Evolutionary conservation across 2,888 invertebrate genomes (phyloP).

Genomic region (Amaurobius ferox): DNA sequence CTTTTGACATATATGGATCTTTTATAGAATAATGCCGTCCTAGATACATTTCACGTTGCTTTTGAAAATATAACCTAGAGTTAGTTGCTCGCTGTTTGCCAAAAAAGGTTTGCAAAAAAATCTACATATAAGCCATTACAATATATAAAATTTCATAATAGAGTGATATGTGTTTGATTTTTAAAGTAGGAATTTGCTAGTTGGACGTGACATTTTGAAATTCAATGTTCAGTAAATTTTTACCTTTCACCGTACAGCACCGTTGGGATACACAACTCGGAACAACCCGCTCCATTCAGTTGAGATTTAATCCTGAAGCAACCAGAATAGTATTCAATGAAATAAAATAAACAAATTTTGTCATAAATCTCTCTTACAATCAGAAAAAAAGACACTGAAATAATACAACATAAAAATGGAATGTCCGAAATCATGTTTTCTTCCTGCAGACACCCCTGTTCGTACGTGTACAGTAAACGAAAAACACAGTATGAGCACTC

Average conservation of each 20-base stretch:
- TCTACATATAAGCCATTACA: no score
- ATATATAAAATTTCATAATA: no score
- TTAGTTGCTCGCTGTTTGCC: no score
- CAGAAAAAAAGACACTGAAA: slow-evolving; percentile 38
- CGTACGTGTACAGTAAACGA: neutral
- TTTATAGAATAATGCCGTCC: no score
- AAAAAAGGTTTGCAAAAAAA: no score
- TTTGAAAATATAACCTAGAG: no score
- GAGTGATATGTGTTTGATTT: no score
- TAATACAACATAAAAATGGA: slow-evolving; percentile 63
- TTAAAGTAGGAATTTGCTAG: no score
- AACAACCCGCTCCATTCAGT: neutral
- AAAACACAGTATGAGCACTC: neutral
- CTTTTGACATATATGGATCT: no score
- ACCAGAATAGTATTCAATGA: slow-evolving; percentile 20
- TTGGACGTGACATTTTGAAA: neutral
- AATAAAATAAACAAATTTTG: slow-evolving; percentile 50
- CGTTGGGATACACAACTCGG: neutral
- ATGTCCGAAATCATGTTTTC: slow-evolving; percentile 30
- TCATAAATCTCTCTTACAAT: slow-evolving; percentile 64
- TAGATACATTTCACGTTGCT: no score
- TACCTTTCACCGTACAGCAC: neutral
- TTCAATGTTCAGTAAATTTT: neutral
- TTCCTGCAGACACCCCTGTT: slow-evolving; percentile 6
- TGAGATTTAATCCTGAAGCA: slow-evolving; percentile 14